Evolutionary conservation across 2,113 vertebrate species (phyloP).

Genomic region (Rissa tridactyla): DNA sequence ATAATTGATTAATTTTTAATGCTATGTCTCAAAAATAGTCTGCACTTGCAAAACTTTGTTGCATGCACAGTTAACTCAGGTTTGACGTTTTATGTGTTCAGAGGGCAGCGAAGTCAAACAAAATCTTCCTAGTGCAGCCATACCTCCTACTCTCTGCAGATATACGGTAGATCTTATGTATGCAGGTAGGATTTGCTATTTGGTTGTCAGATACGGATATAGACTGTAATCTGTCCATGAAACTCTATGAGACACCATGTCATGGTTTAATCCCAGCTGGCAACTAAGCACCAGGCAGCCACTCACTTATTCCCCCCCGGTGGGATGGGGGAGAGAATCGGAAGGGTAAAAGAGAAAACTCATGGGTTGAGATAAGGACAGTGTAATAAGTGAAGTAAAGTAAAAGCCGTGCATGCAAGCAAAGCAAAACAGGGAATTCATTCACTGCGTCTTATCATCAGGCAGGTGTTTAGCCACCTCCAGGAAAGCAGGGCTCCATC

Average conservation of each 20-base stretch:
- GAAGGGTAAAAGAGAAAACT: not conserved
- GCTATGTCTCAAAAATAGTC: not conserved
- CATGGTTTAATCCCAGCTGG: not conserved
- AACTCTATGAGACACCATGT: not conserved
- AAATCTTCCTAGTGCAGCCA: not conserved
- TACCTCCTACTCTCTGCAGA: not conserved
- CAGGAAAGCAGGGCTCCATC: not conserved
- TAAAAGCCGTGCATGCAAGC: not conserved
- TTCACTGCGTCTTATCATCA: not conserved
- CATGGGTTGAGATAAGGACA: not conserved
- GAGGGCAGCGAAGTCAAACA: slow-evolving; percentile 1
- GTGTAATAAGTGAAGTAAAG: not conserved
- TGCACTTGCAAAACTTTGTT: slow-evolving; percentile 19
- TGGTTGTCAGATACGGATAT: not conserved
- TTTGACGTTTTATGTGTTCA: not conserved
- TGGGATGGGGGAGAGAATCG: not conserved
- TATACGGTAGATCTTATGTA: not conserved
- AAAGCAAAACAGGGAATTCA: not conserved
- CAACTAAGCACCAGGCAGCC: not conserved
- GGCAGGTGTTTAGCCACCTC: not conserved
- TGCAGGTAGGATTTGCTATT: not conserved
- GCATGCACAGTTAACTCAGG: not conserved
- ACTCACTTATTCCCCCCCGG: not conserved
- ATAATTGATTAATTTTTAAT: slow-evolving; percentile 48
- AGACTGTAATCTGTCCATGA: not conserved